phyloP scores from a whole-genome alignment of 1,140 invertebrate genomes.

The Monomorium pharaonis region DNA sequence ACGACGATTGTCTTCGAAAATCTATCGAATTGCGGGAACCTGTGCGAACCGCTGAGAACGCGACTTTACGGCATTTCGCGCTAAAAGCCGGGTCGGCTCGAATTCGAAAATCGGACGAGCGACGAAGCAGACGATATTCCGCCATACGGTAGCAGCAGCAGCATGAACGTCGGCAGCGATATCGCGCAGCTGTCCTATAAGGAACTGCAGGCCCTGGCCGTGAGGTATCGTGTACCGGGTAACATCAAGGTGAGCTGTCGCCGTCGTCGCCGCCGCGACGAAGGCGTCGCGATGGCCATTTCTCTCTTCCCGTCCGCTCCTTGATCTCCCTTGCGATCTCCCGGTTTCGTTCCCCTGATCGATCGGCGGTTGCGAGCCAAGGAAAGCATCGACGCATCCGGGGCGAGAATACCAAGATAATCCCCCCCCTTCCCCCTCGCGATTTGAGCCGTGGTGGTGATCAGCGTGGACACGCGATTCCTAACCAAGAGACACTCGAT shows the following conservation, averaged over 20 bases:
- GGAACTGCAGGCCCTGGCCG: slow-evolving; percentile 79
- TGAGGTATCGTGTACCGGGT: slow-evolving; percentile 76
- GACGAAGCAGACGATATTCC: slow-evolving; percentile 37
- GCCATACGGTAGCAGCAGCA: slow-evolving; percentile 24
- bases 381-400: neutral
- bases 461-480: neutral
- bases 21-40: neutral
- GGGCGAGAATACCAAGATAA: no score
- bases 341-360: neutral
- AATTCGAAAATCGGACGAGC: slow-evolving; percentile 40
- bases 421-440: no score
- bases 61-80: slow-evolving; percentile 29
- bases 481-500: slow-evolving; percentile 26
- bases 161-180: slow-evolving; percentile 66
- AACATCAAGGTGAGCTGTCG: slow-evolving; percentile 79
- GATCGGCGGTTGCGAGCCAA: neutral
- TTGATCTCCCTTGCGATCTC: neutral
- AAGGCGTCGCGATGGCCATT: neutral
- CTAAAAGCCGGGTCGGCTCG: slow-evolving; percentile 42
- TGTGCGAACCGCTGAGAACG: neutral
- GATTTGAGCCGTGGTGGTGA: no score
- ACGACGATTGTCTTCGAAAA: neutral
- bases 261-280: neutral
- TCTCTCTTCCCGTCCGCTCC: neutral
- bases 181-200: slow-evolving; percentile 78